Conservation (phyloP, 2,113 vertebrate species). For the Penelope pileata region DNA sequence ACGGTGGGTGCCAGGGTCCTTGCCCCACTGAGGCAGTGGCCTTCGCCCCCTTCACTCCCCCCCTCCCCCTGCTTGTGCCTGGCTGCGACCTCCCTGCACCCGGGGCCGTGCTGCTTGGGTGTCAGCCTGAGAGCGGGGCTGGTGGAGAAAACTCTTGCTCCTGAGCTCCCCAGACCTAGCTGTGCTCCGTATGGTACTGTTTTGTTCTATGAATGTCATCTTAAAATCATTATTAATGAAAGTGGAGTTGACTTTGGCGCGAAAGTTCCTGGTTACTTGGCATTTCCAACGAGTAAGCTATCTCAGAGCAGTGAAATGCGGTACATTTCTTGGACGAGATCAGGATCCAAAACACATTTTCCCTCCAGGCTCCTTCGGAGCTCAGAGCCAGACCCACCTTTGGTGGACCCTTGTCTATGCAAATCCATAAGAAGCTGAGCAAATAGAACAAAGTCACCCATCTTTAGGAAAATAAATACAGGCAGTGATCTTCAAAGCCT, state of each 20-base stretch:
- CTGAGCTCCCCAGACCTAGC: rapidly evolving
- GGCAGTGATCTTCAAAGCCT: slow-evolving; percentile 41
- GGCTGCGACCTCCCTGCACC: not conserved
- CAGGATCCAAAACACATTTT: slow-evolving; percentile 17
- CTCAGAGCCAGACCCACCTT: slow-evolving; percentile 24
- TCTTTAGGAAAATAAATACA: slow-evolving; percentile 52
- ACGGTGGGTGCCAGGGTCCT: not conserved
- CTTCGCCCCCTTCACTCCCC: not conserved
- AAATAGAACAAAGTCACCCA: slow-evolving; percentile 33
- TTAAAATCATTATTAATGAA: slow-evolving; percentile 53
- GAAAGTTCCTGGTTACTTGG: not conserved
- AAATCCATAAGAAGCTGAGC: not conserved
- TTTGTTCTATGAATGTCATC: slow-evolving; percentile 7
- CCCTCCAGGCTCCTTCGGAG: not conserved
- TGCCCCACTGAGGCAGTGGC: not conserved
- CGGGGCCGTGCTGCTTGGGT: not conserved
- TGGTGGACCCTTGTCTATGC: not conserved
- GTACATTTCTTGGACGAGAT: slow-evolving; percentile 12
- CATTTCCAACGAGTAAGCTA: not conserved
- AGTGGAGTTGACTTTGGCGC: slow-evolving; percentile 13
- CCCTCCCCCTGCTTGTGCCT: no score
- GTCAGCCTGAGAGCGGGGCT: not conserved
- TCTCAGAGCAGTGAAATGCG: slow-evolving; percentile 11
- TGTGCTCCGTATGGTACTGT: slow-evolving; percentile 4
- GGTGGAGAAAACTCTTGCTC: not conserved